Conservation (phyloP, 2,113 vertebrate genomes). For the Propithecus coquereli region DNA sequence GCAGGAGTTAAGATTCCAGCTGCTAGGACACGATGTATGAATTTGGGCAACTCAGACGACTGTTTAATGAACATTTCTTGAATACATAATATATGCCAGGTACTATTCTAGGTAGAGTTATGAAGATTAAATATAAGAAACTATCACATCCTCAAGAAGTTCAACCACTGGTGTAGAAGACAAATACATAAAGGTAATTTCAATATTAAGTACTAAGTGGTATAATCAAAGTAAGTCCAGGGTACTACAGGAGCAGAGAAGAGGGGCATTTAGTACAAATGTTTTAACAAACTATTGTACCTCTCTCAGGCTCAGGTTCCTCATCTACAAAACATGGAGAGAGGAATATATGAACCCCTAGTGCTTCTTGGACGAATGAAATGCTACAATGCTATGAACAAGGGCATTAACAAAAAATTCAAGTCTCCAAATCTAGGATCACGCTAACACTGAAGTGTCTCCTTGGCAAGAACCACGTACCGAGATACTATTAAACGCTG, state of each 20-base stretch:
- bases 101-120: neutral
- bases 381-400: neutral
- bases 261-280: too few species aligned
- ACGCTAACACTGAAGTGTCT: rapidly evolving
- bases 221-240: neutral
- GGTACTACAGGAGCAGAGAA: neutral
- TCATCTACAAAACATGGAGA: neutral
- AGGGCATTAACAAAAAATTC: neutral
- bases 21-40: rapidly evolving
- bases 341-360: neutral
- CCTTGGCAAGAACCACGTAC: neutral
- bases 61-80: neutral
- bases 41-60: rapidly evolving
- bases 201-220: neutral
- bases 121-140: neutral
- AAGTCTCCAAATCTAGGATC: neutral
- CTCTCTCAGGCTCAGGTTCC: neutral
- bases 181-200: neutral
- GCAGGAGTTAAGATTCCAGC: neutral
- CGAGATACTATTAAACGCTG: rapidly evolving
- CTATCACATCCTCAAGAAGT: neutral
- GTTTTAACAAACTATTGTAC: neutral
- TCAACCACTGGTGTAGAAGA: neutral
- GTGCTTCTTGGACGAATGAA: neutral
- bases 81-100: too few species aligned